These are phyloP conservation scores for Halictus quadricinctus DNA, from an alignment of 2,888 invertebrate species.

Conservation along the genomic window DNA sequence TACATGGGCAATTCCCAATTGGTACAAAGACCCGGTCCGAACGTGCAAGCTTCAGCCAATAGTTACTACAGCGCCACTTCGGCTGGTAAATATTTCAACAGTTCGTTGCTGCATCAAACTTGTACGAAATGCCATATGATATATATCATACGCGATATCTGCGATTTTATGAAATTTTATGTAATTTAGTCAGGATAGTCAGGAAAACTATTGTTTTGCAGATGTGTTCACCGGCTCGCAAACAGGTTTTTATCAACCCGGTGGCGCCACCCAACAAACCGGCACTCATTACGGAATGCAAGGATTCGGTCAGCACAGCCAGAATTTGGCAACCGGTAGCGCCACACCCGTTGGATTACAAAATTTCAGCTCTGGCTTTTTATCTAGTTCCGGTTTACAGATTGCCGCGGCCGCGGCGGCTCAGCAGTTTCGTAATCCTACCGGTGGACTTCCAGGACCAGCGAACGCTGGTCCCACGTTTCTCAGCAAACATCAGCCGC, in stretches of 20 bases:
- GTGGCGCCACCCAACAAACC: conserved; percentile 81
- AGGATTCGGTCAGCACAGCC: conserved; percentile 82
- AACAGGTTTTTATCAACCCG: conserved; percentile 81
- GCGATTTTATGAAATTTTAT: not conserved
- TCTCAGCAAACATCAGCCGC: conserved; percentile 80
- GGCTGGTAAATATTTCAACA: conserved; percentile 74
- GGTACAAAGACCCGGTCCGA: conserved; percentile 85
- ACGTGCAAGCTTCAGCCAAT: conserved; percentile 80
- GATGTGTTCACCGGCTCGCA: conserved; percentile 81
- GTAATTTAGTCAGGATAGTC: not conserved
- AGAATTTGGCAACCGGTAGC: conserved; percentile 80
- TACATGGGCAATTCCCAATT: conserved; percentile 87
- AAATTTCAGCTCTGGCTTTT: conserved; percentile 84
- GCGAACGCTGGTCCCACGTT: conserved; percentile 79
- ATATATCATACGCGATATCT: not conserved
- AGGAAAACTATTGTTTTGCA: conserved; percentile 54
- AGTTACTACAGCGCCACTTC: conserved; percentile 81
- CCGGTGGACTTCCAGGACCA: conserved; percentile 80
- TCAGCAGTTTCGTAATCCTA: conserved; percentile 86
- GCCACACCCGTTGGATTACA: conserved; percentile 83
- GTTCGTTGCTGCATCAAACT: not conserved
- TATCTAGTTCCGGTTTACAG: conserved; percentile 86
- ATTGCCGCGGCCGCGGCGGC: conserved; percentile 86
- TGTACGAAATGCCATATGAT: not conserved
- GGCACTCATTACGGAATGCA: conserved; percentile 81